A percentile compares a stretch with the other conserved stretches of the same genome.
These are phyloP conservation scores for Zaprionus capensis DNA, from an alignment of 1,140 invertebrate genomes.

Conservation along the genomic window DNA sequence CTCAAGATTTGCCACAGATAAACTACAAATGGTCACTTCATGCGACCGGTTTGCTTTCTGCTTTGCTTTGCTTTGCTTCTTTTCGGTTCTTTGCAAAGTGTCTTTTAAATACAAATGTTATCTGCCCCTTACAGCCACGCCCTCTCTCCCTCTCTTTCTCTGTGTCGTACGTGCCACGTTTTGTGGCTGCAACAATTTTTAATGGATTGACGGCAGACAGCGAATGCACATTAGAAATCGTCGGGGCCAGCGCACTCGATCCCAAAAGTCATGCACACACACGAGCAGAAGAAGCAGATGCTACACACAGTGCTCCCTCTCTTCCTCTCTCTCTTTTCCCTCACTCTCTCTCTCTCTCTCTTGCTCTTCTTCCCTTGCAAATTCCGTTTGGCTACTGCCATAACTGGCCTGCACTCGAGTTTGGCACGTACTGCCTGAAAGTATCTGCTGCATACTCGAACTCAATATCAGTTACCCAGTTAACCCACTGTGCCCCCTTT, in stretches of 20 bases:
- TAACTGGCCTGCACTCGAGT: constrained; percentile 64
- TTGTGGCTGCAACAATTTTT: constrained; percentile 65
- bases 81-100: constrained; percentile 58
- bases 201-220: constrained; percentile 80
- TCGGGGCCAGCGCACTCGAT: constrained; percentile 1
- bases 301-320: neutral
- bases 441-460: constrained; percentile 58
- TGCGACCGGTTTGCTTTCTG: constrained; percentile 2
- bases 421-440: constrained; percentile 67
- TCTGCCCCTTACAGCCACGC: constrained; percentile 40
- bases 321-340: constrained; percentile 2
- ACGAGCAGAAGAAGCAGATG: constrained; percentile 19
- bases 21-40: constrained; percentile 66
- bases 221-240: constrained; percentile 76
- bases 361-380: constrained; percentile 40
- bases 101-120: constrained; percentile 81
- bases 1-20: constrained; percentile 79
- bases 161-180: constrained; percentile 62
- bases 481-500: neutral
- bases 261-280: constrained; percentile 34
- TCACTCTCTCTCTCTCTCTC: constrained; percentile 31
- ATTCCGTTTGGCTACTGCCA: constrained; percentile 67
- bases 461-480: constrained; percentile 54
- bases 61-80: neutral
- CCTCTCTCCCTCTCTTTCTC: neutral